These are phyloP conservation scores for Pemphigus obesinymphae DNA, from an alignment of 1,140 invertebrate genomes.

Conservation along the genomic window DNA sequence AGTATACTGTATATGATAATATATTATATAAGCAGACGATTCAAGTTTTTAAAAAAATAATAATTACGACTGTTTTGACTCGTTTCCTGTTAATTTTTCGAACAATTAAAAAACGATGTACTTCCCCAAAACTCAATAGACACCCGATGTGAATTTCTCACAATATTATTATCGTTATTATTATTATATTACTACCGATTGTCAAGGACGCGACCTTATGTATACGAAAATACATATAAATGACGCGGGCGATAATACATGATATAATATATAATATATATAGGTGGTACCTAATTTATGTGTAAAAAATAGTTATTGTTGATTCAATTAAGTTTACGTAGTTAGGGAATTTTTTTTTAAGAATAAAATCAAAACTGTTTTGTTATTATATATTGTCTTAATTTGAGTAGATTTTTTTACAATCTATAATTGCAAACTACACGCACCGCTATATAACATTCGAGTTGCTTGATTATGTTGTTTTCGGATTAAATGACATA, in stretches of 20 bases:
- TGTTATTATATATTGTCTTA: background rate
- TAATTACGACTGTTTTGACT: background rate
- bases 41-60: background rate
- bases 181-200: background rate
- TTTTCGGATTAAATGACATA: no score
- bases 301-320: background rate
- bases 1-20: no score
- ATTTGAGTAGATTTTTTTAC: background rate
- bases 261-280: no score
- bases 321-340: background rate
- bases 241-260: background rate
- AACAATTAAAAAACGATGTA: background rate
- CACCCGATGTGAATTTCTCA: background rate
- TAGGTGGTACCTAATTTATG: no score
- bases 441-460: background rate
- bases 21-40: no score
- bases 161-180: background rate
- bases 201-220: slow-evolving; percentile 21
- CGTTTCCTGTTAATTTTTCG: background rate
- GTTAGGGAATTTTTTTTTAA: background rate
- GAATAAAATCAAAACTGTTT: background rate
- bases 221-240: background rate
- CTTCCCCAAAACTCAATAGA: background rate
- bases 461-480: no score
- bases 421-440: background rate